These are phyloP conservation scores for Atrina japonica DNA, from an alignment of 2,888 invertebrate genomes.

Conservation along the genomic window DNA sequence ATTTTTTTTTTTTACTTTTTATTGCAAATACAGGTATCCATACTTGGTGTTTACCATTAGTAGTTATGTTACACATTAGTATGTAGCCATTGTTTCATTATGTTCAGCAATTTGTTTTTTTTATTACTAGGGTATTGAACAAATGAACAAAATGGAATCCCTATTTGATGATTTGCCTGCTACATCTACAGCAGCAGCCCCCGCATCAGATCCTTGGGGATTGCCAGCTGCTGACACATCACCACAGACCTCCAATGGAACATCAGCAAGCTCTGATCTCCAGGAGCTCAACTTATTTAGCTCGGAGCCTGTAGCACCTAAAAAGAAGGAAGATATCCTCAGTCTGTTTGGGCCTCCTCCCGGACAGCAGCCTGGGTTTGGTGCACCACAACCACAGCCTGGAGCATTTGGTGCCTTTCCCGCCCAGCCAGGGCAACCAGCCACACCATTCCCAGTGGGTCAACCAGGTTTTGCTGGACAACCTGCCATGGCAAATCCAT, in stretches of 20 bases:
- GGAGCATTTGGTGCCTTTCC: conserved; percentile 13
- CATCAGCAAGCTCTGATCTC: conserved; percentile 46
- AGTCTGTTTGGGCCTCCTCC: conserved; percentile 39
- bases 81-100: no score
- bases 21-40: no score
- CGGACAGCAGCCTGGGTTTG: conserved; percentile 28
- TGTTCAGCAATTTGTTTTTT: no score
- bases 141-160: conserved; percentile 69
- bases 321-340: conserved; percentile 38
- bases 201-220: conserved; percentile 54
- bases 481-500: conserved; percentile 24
- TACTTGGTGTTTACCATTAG: no score
- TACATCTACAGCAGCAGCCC: conserved; percentile 13
- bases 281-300: conserved; percentile 47
- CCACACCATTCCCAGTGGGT: conserved; percentile 18
- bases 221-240: conserved; percentile 43
- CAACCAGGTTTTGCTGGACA: conserved; percentile 42
- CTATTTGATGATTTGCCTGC: conserved; percentile 53
- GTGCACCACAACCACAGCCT: conserved; percentile 23
- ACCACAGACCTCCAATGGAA: conserved; percentile 10
- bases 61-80: no score
- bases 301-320: conserved; percentile 33
- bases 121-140: conserved; percentile 60
- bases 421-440: conserved; percentile 18
- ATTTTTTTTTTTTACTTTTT: no score